A percentile compares a stretch with the other conserved stretches of the same genome.
These are phyloP conservation scores for Alloplasta piceator DNA, from an alignment of 2,888 invertebrate genomes.

Conservation along the genomic window DNA sequence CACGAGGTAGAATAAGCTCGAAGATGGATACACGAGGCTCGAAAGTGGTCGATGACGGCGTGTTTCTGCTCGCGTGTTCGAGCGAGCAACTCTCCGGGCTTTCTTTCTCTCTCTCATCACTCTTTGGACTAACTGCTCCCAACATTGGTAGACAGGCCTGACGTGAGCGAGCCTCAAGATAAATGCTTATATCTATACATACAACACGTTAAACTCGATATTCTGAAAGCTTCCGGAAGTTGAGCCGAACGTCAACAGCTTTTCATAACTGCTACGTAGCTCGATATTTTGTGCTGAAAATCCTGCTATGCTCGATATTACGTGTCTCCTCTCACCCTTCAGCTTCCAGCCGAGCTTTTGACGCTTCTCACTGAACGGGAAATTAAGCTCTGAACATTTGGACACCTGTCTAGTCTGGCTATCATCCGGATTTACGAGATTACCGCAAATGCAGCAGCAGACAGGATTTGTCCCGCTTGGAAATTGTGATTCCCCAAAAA, in stretches of 20 bases:
- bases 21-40: conserved; percentile 19
- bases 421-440: too few relatives aligned
- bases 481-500: too few relatives aligned
- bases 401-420: conserved; percentile 29
- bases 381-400: conserved; percentile 52
- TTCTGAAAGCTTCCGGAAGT: conserved; percentile 54
- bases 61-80: conserved; percentile 31
- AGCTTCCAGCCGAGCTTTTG: too few relatives aligned
- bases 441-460: too few relatives aligned
- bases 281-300: conserved; percentile 23
- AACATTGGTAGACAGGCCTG: conserved; percentile 49
- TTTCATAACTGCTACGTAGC: conserved; percentile 4
- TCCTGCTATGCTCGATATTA: conserved; percentile 15
- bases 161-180: conserved; percentile 32
- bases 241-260: conserved; percentile 55
- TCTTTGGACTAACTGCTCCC: conserved; percentile 50
- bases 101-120: conserved; percentile 11
- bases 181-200: conserved; percentile 1
- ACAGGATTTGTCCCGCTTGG: too few relatives aligned
- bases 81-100: conserved; percentile 33
- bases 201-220: conserved; percentile 35
- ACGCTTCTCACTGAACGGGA: conserved; percentile 23
- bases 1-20: conserved; percentile 15
- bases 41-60: conserved; percentile 57
- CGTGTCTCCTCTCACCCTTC: conserved; percentile 13